phyloP scores from a whole-genome alignment of 1,140 invertebrate genomes.

The Drosophila hydei region DNA sequence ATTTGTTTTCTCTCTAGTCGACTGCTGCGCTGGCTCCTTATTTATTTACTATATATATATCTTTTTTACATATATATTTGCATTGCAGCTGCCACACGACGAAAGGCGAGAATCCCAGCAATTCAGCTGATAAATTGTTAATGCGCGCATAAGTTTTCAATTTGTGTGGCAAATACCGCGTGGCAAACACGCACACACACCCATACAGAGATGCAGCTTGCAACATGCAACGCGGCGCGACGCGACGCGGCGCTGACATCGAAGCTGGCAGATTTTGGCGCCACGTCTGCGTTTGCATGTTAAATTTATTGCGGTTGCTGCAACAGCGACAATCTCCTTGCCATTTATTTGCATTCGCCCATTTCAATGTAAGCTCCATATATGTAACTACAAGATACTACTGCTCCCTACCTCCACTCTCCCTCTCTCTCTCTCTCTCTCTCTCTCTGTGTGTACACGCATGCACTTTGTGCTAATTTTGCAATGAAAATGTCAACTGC shows the following conservation, averaged over 20 bases:
- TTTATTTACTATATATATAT: conserved; percentile 36
- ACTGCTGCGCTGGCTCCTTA: conserved; percentile 6
- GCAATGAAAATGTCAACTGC: conserved; percentile 72
- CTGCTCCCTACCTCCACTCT: not conserved
- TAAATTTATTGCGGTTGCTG: conserved; percentile 74
- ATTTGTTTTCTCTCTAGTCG: conserved; percentile 26
- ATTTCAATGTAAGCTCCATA: conserved; percentile 64
- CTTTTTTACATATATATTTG: conserved; percentile 51
- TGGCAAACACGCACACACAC: conserved; percentile 27
- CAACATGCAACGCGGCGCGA: conserved; percentile 43
- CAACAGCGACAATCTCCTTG: conserved; percentile 69
- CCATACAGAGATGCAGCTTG: conserved; percentile 52
- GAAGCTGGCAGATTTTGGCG: conserved; percentile 74
- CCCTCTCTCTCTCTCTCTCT: conserved; percentile 18
- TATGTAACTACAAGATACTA: conserved; percentile 11
- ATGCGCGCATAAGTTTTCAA: conserved; percentile 78
- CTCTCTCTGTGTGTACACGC: conserved; percentile 37
- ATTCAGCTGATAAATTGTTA: conserved; percentile 76
- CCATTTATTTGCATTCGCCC: conserved; percentile 73
- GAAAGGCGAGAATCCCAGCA: conserved; percentile 62
- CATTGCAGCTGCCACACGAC: conserved; percentile 63
- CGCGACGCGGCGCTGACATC: conserved; percentile 55
- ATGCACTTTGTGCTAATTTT: conserved; percentile 72
- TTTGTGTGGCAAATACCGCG: conserved; percentile 73
- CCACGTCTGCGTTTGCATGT: conserved; percentile 73